Conservation (phyloP, 2,113 vertebrate genomes). For the Daboia siamensis region DNA sequence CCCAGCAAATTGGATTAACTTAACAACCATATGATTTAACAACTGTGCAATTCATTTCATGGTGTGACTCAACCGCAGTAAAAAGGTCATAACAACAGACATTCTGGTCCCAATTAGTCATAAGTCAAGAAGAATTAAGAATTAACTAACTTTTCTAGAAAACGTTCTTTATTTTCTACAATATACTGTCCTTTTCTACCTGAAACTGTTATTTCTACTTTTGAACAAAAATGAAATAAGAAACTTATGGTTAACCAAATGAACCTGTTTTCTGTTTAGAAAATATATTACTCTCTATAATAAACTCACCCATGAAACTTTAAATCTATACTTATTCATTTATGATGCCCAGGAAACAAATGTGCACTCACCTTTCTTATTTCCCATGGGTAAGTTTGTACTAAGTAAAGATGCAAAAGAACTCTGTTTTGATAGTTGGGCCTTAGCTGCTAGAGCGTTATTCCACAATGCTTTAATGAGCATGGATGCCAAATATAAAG, state of each 20-base stretch:
- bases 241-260: background rate
- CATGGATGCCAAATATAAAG: constrained; percentile 97
- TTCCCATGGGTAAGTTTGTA: constrained; percentile 95
- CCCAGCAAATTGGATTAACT: background rate
- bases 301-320: background rate
- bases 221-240: background rate
- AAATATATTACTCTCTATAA: background rate
- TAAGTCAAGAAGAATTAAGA: background rate
- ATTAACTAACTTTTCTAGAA: background rate
- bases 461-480: constrained; percentile 99
- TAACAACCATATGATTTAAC: background rate
- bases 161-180: background rate
- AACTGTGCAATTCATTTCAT: background rate
- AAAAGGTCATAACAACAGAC: background rate
- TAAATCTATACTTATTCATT: constrained; percentile 12
- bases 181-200: background rate
- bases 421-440: constrained; percentile 97
- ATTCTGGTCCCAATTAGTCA: background rate
- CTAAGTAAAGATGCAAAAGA: constrained; percentile 97
- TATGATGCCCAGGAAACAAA: background rate
- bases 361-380: constrained; percentile 88
- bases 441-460: constrained; percentile 95
- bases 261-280: background rate
- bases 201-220: background rate
- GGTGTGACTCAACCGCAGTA: background rate